Conservation (phyloP, 2,113 vertebrate genomes). For the Actenoides lindsayi region DNA sequence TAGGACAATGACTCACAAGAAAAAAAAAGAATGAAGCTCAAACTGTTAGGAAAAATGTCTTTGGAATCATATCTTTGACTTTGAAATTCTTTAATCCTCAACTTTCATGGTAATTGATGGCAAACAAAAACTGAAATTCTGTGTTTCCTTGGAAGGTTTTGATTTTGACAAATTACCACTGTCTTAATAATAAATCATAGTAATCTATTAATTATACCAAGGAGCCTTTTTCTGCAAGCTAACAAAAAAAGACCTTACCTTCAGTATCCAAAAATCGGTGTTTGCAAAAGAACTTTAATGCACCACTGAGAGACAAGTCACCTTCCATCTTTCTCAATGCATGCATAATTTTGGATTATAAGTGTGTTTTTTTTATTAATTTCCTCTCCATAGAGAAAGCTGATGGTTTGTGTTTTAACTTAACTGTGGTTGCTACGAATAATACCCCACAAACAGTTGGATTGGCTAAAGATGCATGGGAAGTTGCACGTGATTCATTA, state of each 20-base stretch:
- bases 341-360: conserved; percentile 85
- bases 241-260: neutral
- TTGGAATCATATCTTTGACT: neutral
- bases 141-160: neutral
- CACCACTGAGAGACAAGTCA: conserved; percentile 35
- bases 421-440: conserved; percentile 94
- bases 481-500: conserved; percentile 89
- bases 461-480: conserved; percentile 98
- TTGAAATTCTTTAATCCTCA: conserved; percentile 47
- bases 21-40: neutral
- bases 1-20: neutral
- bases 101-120: conserved; percentile 30
- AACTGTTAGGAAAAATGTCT: neutral
- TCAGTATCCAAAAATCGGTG: neutral
- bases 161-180: conserved; percentile 46
- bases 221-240: neutral
- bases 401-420: conserved; percentile 98
- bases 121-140: conserved; percentile 21
- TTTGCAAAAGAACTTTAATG: neutral
- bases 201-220: conserved; percentile 10
- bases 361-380: conserved; percentile 88
- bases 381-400: conserved; percentile 91
- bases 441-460: conserved; percentile 94
- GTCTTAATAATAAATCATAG: neutral
- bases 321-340: conserved; percentile 87